phyloP scores from a whole-genome alignment of 2,113 vertebrate species.

The Lophochroa leadbeateri region DNA sequence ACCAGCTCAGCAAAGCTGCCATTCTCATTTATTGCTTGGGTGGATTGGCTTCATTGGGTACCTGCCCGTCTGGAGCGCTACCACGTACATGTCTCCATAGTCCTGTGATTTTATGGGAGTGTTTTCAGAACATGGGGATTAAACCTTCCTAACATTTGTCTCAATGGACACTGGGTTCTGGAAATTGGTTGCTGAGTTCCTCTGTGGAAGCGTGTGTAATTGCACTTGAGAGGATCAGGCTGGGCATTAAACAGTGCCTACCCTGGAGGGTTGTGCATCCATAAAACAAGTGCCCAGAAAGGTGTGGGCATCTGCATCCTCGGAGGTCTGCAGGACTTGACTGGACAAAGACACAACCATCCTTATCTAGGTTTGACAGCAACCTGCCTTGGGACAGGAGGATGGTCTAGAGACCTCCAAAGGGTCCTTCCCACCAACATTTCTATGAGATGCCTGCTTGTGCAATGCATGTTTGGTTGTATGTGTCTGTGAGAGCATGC shows the following conservation, averaged over 20 bases:
- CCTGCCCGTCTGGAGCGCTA: neutral
- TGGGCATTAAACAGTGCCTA: neutral
- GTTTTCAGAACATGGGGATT: neutral
- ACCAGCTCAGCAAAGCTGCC: rapidly evolving
- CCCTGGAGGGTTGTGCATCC: too few relatives aligned
- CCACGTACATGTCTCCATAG: neutral
- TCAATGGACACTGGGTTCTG: neutral
- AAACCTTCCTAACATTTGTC: neutral
- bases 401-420: neutral
- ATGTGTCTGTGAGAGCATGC: rapidly evolving
- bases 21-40: neutral
- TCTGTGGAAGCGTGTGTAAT: neutral
- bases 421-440: neutral
- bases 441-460: neutral
- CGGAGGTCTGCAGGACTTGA: neutral
- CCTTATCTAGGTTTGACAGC: neutral
- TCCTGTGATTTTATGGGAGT: neutral
- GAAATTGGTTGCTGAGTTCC: neutral
- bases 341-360: neutral
- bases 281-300: neutral
- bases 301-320: neutral
- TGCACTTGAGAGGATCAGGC: neutral
- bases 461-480: neutral
- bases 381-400: neutral
- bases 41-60: neutral